Conservation (phyloP, 2,113 vertebrate genomes). For the Narcine bancroftii region DNA sequence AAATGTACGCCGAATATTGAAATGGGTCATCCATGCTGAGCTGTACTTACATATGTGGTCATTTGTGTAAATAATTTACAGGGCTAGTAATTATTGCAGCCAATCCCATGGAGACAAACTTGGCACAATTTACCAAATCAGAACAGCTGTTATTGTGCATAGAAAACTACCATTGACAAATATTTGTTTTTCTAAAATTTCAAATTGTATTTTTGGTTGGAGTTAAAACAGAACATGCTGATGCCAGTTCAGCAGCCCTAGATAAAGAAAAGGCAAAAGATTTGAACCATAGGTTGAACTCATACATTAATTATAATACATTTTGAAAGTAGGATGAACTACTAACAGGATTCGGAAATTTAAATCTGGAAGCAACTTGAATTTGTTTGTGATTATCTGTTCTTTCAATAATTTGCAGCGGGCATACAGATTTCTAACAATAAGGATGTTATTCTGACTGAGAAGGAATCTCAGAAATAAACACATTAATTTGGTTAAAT, state of each 20-base stretch:
- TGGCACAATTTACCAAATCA: background rate
- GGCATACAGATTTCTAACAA: background rate
- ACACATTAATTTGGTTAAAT: background rate
- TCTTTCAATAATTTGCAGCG: background rate
- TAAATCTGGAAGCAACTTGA: background rate
- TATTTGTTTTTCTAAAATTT: background rate
- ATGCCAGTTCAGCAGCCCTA: background rate
- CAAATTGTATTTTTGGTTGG: background rate
- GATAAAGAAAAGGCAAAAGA: background rate
- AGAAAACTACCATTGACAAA: background rate
- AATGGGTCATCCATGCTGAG: slow-evolving; percentile 35
- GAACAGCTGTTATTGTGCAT: slow-evolving; percentile 28
- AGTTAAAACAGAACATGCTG: background rate
- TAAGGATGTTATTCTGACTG: background rate
- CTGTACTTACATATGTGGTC: background rate
- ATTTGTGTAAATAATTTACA: slow-evolving; percentile 35
- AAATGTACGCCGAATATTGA: background rate
- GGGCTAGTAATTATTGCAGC: slow-evolving; percentile 14
- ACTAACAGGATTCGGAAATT: background rate
- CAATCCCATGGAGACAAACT: slow-evolving; percentile 36
- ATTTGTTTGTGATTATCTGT: background rate
- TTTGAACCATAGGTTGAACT: background rate
- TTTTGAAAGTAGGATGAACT: background rate
- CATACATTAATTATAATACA: background rate
- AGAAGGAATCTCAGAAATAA: background rate